A percentile compares a stretch with the other conserved stretches of the same genome.
Conservation (phyloP, 1,140 invertebrate species). For the Euschistus heros region DNA sequence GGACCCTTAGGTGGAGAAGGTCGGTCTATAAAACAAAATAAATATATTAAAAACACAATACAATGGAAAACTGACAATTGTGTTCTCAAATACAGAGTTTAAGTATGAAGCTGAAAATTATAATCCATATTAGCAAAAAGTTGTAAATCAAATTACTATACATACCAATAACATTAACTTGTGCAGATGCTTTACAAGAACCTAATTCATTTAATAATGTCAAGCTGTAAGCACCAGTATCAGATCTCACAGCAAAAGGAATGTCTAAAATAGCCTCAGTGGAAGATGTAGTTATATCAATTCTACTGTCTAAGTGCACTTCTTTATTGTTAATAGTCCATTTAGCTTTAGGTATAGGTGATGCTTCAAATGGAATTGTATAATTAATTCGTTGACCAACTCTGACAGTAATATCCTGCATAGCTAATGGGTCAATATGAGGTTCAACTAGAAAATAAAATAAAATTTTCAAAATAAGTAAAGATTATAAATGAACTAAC, state of each 20-base stretch:
- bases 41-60: conserved; percentile 6
- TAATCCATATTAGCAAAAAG: too few species aligned
- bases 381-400: conserved; percentile 84
- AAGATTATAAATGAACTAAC: neutral
- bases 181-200: conserved; percentile 64
- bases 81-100: neutral
- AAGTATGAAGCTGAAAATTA: neutral
- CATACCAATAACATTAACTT: conserved; percentile 56
- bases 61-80: neutral
- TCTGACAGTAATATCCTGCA: conserved; percentile 78
- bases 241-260: conserved; percentile 65
- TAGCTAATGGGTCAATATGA: conserved; percentile 66
- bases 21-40: conserved; percentile 45
- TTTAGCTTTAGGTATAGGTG: conserved; percentile 66
- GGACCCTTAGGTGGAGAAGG: conserved; percentile 81
- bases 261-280: conserved; percentile 78
- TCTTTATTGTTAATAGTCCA: conserved; percentile 83
- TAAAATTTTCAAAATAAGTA: neutral
- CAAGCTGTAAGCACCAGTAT: conserved; percentile 75
- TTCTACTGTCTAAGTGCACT: conserved; percentile 47
- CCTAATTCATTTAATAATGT: conserved; percentile 79
- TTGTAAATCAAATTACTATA: neutral
- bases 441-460: conserved; percentile 51
- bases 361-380: conserved; percentile 77
- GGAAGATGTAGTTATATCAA: conserved; percentile 59